These are phyloP conservation scores for Elephantulus edwardii DNA, from an alignment of 2,113 vertebrate species.

Conservation along the genomic window DNA sequence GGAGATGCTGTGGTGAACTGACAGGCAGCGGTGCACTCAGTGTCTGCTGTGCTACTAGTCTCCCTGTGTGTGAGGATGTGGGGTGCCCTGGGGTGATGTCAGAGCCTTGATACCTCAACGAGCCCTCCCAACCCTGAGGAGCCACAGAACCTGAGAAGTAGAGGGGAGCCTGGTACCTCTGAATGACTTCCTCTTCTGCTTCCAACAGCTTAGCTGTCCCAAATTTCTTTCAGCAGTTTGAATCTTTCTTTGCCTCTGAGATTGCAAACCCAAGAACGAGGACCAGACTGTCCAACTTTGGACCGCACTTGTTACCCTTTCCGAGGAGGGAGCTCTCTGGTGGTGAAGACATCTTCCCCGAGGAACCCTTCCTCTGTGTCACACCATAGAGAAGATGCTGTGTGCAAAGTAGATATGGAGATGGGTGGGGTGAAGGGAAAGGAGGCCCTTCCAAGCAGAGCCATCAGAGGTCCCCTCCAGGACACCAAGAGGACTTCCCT, in stretches of 20 bases:
- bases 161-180: background rate
- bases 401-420: background rate
- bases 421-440: background rate
- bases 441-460: background rate
- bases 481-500: background rate
- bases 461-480: background rate
- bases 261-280: background rate
- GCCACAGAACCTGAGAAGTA: slow-evolving; percentile 11
- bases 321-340: background rate
- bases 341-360: background rate
- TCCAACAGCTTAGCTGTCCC: background rate
- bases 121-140: background rate
- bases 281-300: background rate
- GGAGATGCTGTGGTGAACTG: background rate
- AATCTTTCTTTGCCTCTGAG: background rate
- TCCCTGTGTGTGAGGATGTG: background rate
- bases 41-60: background rate
- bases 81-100: background rate
- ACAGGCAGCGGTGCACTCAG: background rate
- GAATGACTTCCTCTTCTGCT: background rate
- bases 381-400: background rate
- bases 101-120: background rate
- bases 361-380: background rate
- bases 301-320: background rate
- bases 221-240: background rate